Conservation (phyloP, 1,140 invertebrate species). For the Cepaea nemoralis region DNA sequence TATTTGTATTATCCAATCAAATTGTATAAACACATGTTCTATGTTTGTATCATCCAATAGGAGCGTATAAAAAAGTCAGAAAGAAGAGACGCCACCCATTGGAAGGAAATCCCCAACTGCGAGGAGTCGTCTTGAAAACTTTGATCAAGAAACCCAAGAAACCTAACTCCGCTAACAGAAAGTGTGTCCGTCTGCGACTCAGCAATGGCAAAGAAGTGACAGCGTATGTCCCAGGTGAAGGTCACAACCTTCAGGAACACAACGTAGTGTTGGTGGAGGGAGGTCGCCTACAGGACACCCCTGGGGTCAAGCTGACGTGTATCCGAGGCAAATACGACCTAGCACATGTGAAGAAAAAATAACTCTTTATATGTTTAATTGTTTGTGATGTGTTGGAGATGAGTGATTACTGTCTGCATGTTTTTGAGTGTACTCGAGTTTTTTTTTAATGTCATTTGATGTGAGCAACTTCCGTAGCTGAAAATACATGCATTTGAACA, state of each 20-base stretch:
- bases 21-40: too few relatives aligned
- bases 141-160: conserved; percentile 85
- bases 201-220: conserved; percentile 85
- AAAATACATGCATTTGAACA: too few relatives aligned
- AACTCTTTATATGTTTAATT: too few relatives aligned
- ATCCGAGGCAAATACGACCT: conserved; percentile 77
- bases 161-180: conserved; percentile 98
- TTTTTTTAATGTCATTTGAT: too few relatives aligned
- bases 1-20: too few relatives aligned
- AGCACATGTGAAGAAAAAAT: conserved; percentile 66
- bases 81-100: conserved; percentile 38
- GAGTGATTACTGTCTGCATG: too few relatives aligned
- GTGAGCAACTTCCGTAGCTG: too few relatives aligned
- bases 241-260: conserved; percentile 98
- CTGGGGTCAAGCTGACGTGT: conserved; percentile 94
- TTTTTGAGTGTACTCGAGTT: too few relatives aligned
- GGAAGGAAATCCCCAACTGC: conserved; percentile 46
- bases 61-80: conserved; percentile 22
- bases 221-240: conserved; percentile 94
- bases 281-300: conserved; percentile 90
- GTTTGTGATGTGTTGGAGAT: too few relatives aligned
- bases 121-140: conserved; percentile 61
- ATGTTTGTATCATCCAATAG: conserved; percentile 6
- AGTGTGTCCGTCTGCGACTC: conserved; percentile 91
- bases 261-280: conserved; percentile 89